Conservation (phyloP, 2,113 vertebrate species). For the Salvelinus namaycush region DNA sequence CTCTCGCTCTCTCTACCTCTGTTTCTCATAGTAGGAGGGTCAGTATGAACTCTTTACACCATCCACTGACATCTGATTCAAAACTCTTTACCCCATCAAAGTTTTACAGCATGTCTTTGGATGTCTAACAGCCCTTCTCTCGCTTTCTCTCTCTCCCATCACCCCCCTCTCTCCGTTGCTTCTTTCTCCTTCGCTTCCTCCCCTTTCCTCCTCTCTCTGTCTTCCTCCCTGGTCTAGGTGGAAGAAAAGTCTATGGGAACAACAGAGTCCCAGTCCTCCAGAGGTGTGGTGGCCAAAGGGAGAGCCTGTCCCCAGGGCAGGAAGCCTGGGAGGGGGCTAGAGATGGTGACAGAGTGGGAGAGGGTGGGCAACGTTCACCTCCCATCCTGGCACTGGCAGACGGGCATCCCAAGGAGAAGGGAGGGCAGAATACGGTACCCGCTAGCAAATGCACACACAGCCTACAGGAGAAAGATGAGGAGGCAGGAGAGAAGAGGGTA, state of each 20-base stretch:
- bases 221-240: slow-evolving; percentile 50
- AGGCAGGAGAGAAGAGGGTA: slow-evolving; percentile 42
- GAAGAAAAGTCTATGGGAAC: slow-evolving; percentile 48
- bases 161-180: slow-evolving; percentile 26
- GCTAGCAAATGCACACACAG: slow-evolving; percentile 80
- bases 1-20: slow-evolving; percentile 25
- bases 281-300: slow-evolving; percentile 56
- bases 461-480: slow-evolving; percentile 67
- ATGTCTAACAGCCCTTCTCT: slow-evolving; percentile 64
- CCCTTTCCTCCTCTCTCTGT: background rate
- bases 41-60: slow-evolving; percentile 28
- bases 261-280: slow-evolving; percentile 71
- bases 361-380: slow-evolving; percentile 45
- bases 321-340: slow-evolving; percentile 24
- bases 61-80: too few relatives aligned
- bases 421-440: slow-evolving; percentile 67
- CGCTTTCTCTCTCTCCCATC: slow-evolving; percentile 19
- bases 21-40: slow-evolving; percentile 36
- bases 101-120: slow-evolving; percentile 71
- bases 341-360: slow-evolving; percentile 46
- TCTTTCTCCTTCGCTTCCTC: slow-evolving; percentile 26
- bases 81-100: slow-evolving; percentile 67
- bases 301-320: slow-evolving; percentile 32
- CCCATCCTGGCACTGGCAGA: slow-evolving; percentile 43
- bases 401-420: slow-evolving; percentile 54